Evolutionary conservation across 2,888 invertebrate genomes (phyloP).

Genomic region (Sesia bembeciformis): DNA sequence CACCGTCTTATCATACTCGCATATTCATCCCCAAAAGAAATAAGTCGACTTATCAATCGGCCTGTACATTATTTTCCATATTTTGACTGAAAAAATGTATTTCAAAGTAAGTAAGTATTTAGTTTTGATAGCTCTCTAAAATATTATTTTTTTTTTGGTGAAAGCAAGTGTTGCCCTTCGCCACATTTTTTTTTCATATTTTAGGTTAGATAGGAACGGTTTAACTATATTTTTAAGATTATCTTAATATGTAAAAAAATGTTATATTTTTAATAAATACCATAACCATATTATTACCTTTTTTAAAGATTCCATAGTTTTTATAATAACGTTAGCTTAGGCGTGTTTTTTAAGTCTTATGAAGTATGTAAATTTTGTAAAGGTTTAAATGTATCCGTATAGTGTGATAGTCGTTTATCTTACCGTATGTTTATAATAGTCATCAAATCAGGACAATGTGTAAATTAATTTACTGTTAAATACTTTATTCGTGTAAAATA

Average conservation of each 20-base stretch:
- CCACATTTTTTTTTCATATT: background rate
- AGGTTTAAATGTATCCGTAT: constrained; percentile 18
- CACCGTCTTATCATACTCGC: too few relatives aligned
- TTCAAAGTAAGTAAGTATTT: background rate
- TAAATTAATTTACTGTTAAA: constrained; percentile 20
- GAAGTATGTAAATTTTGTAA: constrained; percentile 64
- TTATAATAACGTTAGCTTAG: constrained; percentile 27
- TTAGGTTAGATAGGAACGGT: background rate
- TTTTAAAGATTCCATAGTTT: constrained; percentile 55
- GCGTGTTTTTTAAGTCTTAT: constrained; percentile 25
- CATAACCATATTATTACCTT: constrained; percentile 13
- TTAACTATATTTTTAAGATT: background rate
- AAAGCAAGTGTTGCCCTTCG: background rate
- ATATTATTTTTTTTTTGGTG: background rate
- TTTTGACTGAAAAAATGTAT: constrained; percentile 24
- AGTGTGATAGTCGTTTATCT: background rate
- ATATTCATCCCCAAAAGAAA: too few relatives aligned
- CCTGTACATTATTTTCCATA: constrained; percentile 16
- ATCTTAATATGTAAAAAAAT: constrained; percentile 5
- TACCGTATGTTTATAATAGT: constrained; percentile 25
- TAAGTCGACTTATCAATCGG: too few relatives aligned
- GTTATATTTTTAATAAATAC: constrained; percentile 39
- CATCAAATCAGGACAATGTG: background rate
- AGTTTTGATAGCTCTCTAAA: constrained; percentile 47
- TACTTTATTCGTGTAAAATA: constrained; percentile 59